Percentiles rank a stretch among this genome's conserved stretches.
Evolutionary conservation across 2,888 invertebrate genomes (phyloP).

Genomic region (Melieria omissa): DNA sequence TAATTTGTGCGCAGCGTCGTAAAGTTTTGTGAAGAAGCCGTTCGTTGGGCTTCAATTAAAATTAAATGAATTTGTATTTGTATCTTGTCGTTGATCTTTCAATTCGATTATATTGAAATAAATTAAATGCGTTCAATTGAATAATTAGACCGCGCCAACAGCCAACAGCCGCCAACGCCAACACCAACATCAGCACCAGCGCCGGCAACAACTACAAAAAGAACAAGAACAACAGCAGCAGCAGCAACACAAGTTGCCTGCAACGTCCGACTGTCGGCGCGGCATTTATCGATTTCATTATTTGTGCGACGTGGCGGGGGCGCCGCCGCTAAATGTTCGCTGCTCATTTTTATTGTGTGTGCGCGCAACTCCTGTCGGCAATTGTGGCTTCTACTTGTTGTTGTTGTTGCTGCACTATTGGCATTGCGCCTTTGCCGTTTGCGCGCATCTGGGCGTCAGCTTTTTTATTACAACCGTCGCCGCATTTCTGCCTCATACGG

Average conservation of each 20-base stretch:
- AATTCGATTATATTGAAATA: constrained; percentile 64
- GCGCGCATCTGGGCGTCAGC: constrained; percentile 5
- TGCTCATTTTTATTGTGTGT: neutral
- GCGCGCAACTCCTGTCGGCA: constrained; percentile 1
- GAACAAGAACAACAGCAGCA: neutral
- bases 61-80: constrained; percentile 52
- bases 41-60: constrained; percentile 41
- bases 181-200: constrained; percentile 14
- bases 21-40: too few relatives aligned
- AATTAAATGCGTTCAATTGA: constrained; percentile 51
- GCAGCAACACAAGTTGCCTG: neutral
- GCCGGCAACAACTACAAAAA: constrained; percentile 1
- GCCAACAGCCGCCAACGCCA: neutral
- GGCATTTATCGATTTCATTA: constrained; percentile 23
- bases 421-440: neutral
- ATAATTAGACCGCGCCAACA: constrained; percentile 42
- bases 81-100: constrained; percentile 54
- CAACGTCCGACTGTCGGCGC: neutral
- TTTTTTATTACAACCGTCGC: too few relatives aligned
- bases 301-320: neutral
- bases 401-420: constrained; percentile 1
- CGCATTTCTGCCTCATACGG: neutral
- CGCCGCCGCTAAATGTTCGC: neutral
- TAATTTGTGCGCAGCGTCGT: too few relatives aligned
- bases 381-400: constrained; percentile 8